Evolutionary conservation across 2,113 vertebrate species (phyloP).

Genomic region (Xenus cinereus): DNA sequence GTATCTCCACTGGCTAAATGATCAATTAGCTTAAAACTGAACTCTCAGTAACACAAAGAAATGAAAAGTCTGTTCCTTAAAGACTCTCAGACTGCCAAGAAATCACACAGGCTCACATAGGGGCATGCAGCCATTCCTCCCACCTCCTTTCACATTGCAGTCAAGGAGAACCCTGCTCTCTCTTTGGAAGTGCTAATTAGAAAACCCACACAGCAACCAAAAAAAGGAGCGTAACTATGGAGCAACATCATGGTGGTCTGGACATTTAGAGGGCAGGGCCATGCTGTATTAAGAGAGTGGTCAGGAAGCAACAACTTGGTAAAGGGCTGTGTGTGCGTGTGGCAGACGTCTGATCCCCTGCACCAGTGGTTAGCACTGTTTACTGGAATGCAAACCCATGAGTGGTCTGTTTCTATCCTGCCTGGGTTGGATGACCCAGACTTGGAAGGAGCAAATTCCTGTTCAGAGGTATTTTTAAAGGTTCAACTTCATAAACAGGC

Average conservation of each 20-base stretch:
- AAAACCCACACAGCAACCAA: conserved; percentile 43
- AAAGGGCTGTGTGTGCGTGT: fast-evolving
- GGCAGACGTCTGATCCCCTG: neutral
- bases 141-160: neutral
- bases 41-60: neutral
- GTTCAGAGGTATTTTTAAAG: conserved; percentile 60
- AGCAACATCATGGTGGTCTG: neutral
- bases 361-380: neutral
- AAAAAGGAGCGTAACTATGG: conserved; percentile 8
- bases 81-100: neutral
- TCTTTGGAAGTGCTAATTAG: conserved; percentile 9
- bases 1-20: neutral
- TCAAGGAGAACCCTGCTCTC: neutral
- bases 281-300: fast-evolving
- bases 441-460: conserved; percentile 10
- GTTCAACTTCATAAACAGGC: conserved; percentile 13
- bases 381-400: neutral
- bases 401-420: neutral
- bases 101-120: neutral
- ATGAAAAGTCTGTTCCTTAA: neutral
- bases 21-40: neutral
- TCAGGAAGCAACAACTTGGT: neutral
- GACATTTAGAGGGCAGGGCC: neutral
- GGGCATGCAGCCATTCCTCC: neutral
- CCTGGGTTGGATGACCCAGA: neutral